These are phyloP conservation scores for Dascillus cervinus DNA, from an alignment of 2,888 invertebrate genomes.

Conservation along the genomic window DNA sequence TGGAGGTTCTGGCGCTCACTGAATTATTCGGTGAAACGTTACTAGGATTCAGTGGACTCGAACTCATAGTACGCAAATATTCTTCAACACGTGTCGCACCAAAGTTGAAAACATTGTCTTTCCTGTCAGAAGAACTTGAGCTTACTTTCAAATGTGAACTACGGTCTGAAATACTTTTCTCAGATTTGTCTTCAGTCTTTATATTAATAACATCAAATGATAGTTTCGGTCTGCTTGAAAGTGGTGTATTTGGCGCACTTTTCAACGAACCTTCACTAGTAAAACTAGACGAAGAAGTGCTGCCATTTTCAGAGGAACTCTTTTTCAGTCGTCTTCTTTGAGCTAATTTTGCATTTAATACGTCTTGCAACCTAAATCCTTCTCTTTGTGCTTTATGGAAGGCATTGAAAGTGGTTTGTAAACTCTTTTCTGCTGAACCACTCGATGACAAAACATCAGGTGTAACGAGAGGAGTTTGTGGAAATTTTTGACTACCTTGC, in stretches of 20 bases:
- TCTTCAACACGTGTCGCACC: conserved; percentile 45
- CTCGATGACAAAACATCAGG: conserved; percentile 49
- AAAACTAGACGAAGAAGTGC: conserved; percentile 37
- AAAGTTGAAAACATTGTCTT: conserved; percentile 41
- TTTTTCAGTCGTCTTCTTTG: conserved; percentile 60
- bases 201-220: conserved; percentile 26
- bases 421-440: conserved; percentile 46
- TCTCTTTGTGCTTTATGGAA: conserved; percentile 61
- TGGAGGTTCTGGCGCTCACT: conserved; percentile 18
- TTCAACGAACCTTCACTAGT: conserved; percentile 39
- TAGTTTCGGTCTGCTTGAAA: conserved; percentile 21
- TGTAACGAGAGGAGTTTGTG: conserved; percentile 52
- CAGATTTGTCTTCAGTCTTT: conserved; percentile 26
- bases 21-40: conserved; percentile 18
- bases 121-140: conserved; percentile 21
- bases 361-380: conserved; percentile 68
- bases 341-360: conserved; percentile 61
- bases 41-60: conserved; percentile 25
- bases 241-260: conserved; percentile 28
- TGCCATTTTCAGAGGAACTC: conserved; percentile 40
- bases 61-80: conserved; percentile 42
- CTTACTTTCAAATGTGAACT: conserved; percentile 16
- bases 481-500: conserved; percentile 39
- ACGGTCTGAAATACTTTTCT: conserved; percentile 11
- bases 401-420: conserved; percentile 59